Percentiles rank a stretch among this genome's conserved stretches.
phyloP scores from a whole-genome alignment of 1,140 invertebrate species.

The Atta cephalotes region DNA sequence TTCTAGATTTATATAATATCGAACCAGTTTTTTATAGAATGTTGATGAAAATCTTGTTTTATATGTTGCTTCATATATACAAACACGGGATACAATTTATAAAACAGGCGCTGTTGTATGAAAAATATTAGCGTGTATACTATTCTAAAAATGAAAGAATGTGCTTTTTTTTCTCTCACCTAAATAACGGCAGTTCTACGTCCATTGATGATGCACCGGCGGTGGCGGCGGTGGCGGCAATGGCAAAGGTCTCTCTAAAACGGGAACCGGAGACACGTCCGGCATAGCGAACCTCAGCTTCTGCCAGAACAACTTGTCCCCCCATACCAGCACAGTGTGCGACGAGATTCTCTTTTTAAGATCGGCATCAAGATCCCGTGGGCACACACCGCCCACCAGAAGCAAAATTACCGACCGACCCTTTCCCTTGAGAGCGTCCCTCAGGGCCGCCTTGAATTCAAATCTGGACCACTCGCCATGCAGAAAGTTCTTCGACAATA shows the following conservation, averaged over 20 bases:
- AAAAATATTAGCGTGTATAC: background rate
- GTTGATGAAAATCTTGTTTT: background rate
- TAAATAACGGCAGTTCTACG: slow-evolving; percentile 83
- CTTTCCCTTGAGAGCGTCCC: slow-evolving; percentile 94
- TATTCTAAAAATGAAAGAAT: slow-evolving; percentile 18
- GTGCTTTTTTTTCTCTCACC: slow-evolving; percentile 51
- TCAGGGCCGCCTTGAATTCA: slow-evolving; percentile 96
- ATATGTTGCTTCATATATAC: background rate
- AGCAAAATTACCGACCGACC: slow-evolving; percentile 94
- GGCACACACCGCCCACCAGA: slow-evolving; percentile 93
- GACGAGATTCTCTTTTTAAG: slow-evolving; percentile 95
- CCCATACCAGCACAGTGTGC: slow-evolving; percentile 96
- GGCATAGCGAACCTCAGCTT: slow-evolving; percentile 97
- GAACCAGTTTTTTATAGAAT: slow-evolving; percentile 15
- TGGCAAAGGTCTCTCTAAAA: slow-evolving; percentile 88
- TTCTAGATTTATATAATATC: slow-evolving; percentile 33
- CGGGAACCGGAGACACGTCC: slow-evolving; percentile 87
- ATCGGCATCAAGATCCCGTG: slow-evolving; percentile 95
- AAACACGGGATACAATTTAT: background rate
- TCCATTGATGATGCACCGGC: slow-evolving; percentile 86
- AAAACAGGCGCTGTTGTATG: background rate
- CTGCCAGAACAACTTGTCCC: slow-evolving; percentile 97
- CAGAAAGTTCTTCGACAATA: slow-evolving; percentile 96
- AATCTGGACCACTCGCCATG: slow-evolving; percentile 97
- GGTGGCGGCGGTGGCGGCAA: slow-evolving; percentile 85